Evolutionary conservation across 2,888 invertebrate genomes (phyloP).

Genomic region (Noctua comes): DNA sequence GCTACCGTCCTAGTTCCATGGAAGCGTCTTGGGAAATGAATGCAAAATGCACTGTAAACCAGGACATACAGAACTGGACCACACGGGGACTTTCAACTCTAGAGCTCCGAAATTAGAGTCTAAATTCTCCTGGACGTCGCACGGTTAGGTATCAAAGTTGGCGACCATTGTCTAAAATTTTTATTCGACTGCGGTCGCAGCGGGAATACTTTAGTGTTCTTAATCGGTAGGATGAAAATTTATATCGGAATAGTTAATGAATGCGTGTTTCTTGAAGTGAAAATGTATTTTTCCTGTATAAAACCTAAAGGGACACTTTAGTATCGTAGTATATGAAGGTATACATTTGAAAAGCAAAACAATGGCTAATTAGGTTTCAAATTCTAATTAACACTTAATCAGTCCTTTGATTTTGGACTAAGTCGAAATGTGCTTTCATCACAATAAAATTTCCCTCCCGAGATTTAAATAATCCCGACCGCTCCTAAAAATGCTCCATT

Average conservation of each 20-base stretch:
- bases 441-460: background rate
- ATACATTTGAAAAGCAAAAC: background rate
- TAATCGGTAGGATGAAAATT: constrained; percentile 28
- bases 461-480: constrained; percentile 1
- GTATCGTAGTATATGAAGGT: background rate
- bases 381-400: background rate
- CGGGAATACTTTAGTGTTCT: constrained; percentile 19
- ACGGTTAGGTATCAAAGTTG: constrained; percentile 26
- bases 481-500: constrained; percentile 20
- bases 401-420: background rate
- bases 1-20: constrained; percentile 43
- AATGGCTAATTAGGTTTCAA: background rate
- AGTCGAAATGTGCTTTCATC: background rate
- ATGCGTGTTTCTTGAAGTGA: background rate
- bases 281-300: background rate
- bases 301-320: background rate
- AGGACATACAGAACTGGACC: constrained; percentile 17
- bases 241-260: constrained; percentile 16
- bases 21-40: constrained; percentile 71
- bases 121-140: constrained; percentile 23
- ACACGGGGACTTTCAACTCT: constrained; percentile 25
- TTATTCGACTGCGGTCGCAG: constrained; percentile 25
- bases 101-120: constrained; percentile 14
- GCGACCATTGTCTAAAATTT: constrained; percentile 24
- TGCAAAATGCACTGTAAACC: constrained; percentile 64